Conservation (phyloP, 2,113 vertebrate genomes). For the Plecturocebus donacophilus region DNA sequence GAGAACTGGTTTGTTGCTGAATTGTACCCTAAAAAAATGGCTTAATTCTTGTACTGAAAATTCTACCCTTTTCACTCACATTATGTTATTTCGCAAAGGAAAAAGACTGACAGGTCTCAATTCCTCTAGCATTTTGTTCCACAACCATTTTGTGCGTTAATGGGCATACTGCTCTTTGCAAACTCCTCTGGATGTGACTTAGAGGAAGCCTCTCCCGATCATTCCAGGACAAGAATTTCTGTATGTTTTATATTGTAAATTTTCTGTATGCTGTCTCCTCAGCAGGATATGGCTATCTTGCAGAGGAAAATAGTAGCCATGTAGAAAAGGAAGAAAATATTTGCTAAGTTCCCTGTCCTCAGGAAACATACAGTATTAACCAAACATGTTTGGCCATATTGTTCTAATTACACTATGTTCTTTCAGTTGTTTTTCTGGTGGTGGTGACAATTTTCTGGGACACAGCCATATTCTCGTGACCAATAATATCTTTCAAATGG, state of each 20-base stretch:
- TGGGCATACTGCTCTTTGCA: not conserved
- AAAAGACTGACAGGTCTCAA: not conserved
- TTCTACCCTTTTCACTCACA: not conserved
- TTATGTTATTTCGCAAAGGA: not conserved
- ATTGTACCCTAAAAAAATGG: not conserved
- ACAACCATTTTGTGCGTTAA: not conserved
- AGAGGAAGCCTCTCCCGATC: not conserved
- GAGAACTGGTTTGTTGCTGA: constrained; percentile 39
- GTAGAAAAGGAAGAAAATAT: constrained; percentile 15
- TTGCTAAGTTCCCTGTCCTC: constrained; percentile 60
- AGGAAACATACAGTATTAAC: constrained; percentile 26
- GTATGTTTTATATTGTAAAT: no score
- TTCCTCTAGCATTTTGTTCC: not conserved
- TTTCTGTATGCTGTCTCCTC: not conserved
- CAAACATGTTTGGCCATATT: constrained; percentile 21
- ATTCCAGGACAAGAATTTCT: not conserved
- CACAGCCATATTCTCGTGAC: not conserved
- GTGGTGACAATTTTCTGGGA: not conserved
- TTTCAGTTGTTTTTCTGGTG: constrained; percentile 50
- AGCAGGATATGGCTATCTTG: not conserved
- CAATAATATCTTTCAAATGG: not conserved
- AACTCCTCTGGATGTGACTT: not conserved
- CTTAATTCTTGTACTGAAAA: constrained; percentile 37
- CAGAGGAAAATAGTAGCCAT: not conserved
- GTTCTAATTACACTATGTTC: not conserved